Base-by-base conservation (phyloP, 2,797 vertebrate genomes). In the Acrossocheilus wenchowensis region DNA sequence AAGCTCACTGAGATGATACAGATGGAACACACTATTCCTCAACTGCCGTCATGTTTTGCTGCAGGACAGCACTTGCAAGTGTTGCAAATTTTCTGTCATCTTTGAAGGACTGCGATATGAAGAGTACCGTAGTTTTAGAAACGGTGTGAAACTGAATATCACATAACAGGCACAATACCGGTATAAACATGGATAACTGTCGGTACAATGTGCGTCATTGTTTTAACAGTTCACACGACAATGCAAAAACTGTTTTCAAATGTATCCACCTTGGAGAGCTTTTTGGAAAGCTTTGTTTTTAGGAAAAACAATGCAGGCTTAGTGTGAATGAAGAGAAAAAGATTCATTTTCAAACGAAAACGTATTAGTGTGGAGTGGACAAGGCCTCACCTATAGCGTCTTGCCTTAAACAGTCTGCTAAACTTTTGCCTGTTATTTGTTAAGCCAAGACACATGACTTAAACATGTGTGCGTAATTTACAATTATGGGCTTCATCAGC, bases 361-460 rank as follows among this genome's bases (percentile, higher is more conserved):
- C 1, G 0, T 15, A 64, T 15, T 6, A 36, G 15, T 66, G 30
- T 66, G 14, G 14, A 1, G 12, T 64, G 5, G n/a, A 34, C 26
- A 15, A 17, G 64, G 14, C 64, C 62, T 66, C 11, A n/a, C 34
- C 6, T 78, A 1, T 57, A 10, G 1, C 36, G 6, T 41, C 77
- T 15, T 39, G 39, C 54, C 11, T 60, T 5, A 43, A 52, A 66
- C 3, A 8, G 36, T 43, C 48, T 57, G 23, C 12, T 83, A 64
- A 75, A 48, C 26, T 64, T 43, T 83, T 48, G n/a, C 11, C 21
- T 36, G 54, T 62, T 39, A n/a, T 48, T 66, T 83, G 54, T 83
- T 11, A 52, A 77, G 9, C 14, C 23, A 50, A 77, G 48, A 41
- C 74, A 68, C 62, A 69, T 60, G 83, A 78, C 50, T 84, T 68